Base-by-base conservation (phyloP, 92 coral and sea anemone species). In the Parazoanthus swiftii region DNA sequence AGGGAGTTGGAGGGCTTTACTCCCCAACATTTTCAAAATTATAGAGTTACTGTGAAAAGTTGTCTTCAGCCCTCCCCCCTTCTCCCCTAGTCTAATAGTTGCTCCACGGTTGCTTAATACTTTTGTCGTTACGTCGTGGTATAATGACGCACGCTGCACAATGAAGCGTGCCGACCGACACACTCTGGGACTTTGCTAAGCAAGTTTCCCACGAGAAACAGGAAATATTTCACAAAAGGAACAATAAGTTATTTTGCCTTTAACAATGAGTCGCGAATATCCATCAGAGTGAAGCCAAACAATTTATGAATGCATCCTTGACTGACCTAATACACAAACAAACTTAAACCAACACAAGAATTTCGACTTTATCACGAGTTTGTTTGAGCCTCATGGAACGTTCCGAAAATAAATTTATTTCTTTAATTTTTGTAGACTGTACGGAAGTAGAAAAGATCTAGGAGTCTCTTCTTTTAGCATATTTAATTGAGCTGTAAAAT, bases 191-290 rank as follows among this genome's bases (percentile, higher is more conserved):
- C 58, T 84, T 71, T 70, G 48, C 66, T 11, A 20, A 71, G 67
- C 72, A 54, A 43, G 78, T 11, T 84, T 84, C 87, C 87, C 87
- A 84, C 87, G 87, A 84, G 87, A 84, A 84, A 84, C 87, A 84
- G 87, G 87, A 84, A 84, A 82, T 82, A 70, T 44, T 51, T 10
- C 20, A 25, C 39, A 84, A 84, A 82, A 70, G 46, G 20, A 70
- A 71, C 77, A 48, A 70, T 70, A 33, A 70, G 25, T 37, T 74
- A 39, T 72, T 84, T 84, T 13, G 87, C 77, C 5, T n/a, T 29
- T 26, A 54, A 84, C 79, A 84, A 70, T 82, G 44, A 26, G 44
- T 2, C 26, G 25, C 39, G 77, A 79, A 70, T 44, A 71, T 84
- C 75, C 14, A 84, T 71, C 79, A 71, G 37, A 68, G 15, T 29